Evolutionary conservation across 2,113 vertebrate genomes (phyloP), one percentile per base, ranked within the genome.

Genomic region (Podarcis muralis): DNA sequence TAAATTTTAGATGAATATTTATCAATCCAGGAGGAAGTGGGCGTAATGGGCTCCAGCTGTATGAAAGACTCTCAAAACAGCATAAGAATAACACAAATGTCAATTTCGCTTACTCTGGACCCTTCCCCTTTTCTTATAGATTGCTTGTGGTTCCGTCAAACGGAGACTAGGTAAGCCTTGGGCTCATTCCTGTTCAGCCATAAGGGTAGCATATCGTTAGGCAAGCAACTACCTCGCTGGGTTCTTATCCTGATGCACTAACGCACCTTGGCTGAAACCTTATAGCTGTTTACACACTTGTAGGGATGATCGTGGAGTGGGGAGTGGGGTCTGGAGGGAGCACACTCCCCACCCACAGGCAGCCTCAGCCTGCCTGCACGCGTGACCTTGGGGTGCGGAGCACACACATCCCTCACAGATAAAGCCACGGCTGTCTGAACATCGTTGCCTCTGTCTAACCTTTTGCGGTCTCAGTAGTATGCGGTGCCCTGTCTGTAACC

Each of bases 1-100:
- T 96, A 93, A 96, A 53, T 83, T 83, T 83, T 94, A 96, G 94
- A 93, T 18, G 94, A 96, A 95, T 96, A 97, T 97, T 97, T 97
- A 96, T 96, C 96, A 96, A 86, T 94, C 94, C 93, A 90, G 74
- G 93, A 87, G 93, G 91, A 94, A 97, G 93, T 87, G 88, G 84
- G 95, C 93, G 93, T 94, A 95, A 95, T 96, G 96, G 95, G 90
- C 91, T 89, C 85, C 92, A 92, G 88, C 88, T 79, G 84, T 92
- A 94, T 96, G 96, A 96, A 13, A 85, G 92, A 93, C 95, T 96
- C 93, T 96, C 96, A 96, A 95, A 95, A 94, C 85, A 95, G 90
- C 90, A 91, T 93, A 95, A 94, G 95, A 97, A 96, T 1, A 72
- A 91, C 90, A 86, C 88, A 95, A 94, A 94, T 90, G 95, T 92